Base-by-base conservation (phyloP, 92 coral and sea anemone genomes). In the Paramuricea clavata region DNA sequence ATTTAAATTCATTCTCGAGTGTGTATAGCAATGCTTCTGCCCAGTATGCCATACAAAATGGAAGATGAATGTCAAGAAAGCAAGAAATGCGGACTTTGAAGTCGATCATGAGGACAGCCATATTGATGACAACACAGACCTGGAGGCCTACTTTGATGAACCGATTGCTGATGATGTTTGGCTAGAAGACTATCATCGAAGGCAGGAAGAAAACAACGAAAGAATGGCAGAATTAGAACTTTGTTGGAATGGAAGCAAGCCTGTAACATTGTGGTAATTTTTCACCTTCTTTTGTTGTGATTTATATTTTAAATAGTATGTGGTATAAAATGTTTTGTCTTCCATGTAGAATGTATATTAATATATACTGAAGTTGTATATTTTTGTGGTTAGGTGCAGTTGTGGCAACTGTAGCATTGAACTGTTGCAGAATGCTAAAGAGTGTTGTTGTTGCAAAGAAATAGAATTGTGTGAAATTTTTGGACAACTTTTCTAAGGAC, bases 231-330 rank as follows among this genome's bases (percentile, higher is more conserved):
- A 73, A 1, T 73, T 73, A 41, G n/a, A 73, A 39, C 78, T 33
- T 35, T 52, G 78, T 73, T 73, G 49, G 52, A n/a, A 73, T 33
- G 31, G 56, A 65, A 64, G 12, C 5, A 65, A 65, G 62, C 76
- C 86, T 26, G 35, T 81, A 25, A 81, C 61, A 39, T 62, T 76
- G 62, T 81, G 76, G 77, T 62, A 81, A 73, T 35, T 33, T 73
- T 35, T 23, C 33, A 31, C 41, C 19, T 31, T 68, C 32, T 13
- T 12, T 68, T 68, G n/a, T n/a, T n/a, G n/a, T n/a, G n/a, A n/a
- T n/a, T n/a, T n/a, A n/a, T n/a, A n/a, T n/a, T n/a, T n/a, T n/a
- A n/a, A n/a, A 30, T 13, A n/a, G 74, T 6, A 15, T 28, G 32
- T 42, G 33, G 2, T 68, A 15, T 68, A 15, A 3, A 9, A n/a